phyloP scores from a whole-genome alignment of 2,797 vertebrate species.

The Gambelia wislizenii region DNA sequence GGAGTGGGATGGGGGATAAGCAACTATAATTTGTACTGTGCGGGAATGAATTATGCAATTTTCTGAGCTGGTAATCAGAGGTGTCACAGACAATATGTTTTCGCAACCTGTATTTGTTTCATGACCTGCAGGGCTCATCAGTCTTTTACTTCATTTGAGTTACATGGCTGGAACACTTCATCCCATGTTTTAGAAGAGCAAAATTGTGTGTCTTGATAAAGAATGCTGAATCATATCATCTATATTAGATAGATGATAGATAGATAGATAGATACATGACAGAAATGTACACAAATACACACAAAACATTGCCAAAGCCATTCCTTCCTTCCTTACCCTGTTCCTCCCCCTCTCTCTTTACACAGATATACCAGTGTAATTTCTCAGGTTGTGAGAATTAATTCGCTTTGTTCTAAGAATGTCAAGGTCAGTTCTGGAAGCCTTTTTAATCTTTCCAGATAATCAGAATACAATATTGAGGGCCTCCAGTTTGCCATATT shows the following conservation, averaged over 20 bases:
- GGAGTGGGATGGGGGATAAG: not conserved
- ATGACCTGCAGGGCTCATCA: constrained; percentile 56
- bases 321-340: not conserved
- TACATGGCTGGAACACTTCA: constrained; percentile 35
- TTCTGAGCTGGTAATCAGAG: constrained; percentile 49
- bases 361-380: not conserved
- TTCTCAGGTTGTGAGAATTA: constrained; percentile 29
- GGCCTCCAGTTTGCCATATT: not conserved
- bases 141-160: constrained; percentile 59
- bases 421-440: not conserved
- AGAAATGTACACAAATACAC: not conserved
- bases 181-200: constrained; percentile 26
- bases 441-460: not conserved
- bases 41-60: constrained; percentile 55
- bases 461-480: not conserved
- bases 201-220: constrained; percentile 34
- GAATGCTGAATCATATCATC: constrained; percentile 25
- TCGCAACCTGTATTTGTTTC: constrained; percentile 40
- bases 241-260: not conserved
- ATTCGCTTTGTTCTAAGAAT: constrained; percentile 19
- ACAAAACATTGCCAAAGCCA: not conserved
- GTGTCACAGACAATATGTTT: constrained; percentile 37
- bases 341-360: too few species aligned
- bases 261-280: not conserved
- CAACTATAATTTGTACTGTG: constrained; percentile 33